Evolutionary conservation across 2,113 vertebrate species (phyloP), one percentile per base, ranked within the genome.

Genomic region (Ranitomeya variabilis): DNA sequence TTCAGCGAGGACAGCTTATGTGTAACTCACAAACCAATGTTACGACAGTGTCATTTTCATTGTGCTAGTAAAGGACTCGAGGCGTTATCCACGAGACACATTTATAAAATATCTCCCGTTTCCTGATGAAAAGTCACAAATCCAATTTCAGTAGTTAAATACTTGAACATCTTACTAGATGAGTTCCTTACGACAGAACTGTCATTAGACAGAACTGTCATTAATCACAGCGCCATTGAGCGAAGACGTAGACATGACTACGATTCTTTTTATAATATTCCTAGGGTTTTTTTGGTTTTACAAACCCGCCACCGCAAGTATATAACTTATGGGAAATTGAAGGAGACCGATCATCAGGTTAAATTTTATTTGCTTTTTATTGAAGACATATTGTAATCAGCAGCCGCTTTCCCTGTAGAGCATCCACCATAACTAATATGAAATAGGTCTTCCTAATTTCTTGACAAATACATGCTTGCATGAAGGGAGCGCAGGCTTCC

Each of bases 141-240:
- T 74, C 37, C 31, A 74, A 74, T 74, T 74, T 74, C 31, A 45
- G 37, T 74, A 18, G 71, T 74, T 74, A 74, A 74, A 74, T 74
- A 74, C 71, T 74, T 74, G 15, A 74, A 45, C 31, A 45, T 74
- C 31, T 19, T 45, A 15, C 37, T 31, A 74, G 71, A 45, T 74
- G 16, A 51, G 31, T 74, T 74, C 71, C 19, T 31, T 12, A 45
- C 7, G 71, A 74, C 71, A 74, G 71, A 31, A 18, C 71, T 45
- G 31, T 74, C 31, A 74, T 74, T 45, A 45, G 71, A 74, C 71
- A 74, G 71, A 31, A 18, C 71, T 45, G 31, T 74, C 31, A 74
- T 74, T 45, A 45, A 51, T 74, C 31, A 16, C 37, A 45, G 3
- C 37, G 5, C 37, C 37, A 45, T 45, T 45, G 37, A 45, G 37